A percentile compares a stretch with the other conserved stretches of the same genome.
These are phyloP conservation scores for Cephus pulcher DNA, from an alignment of 2,888 invertebrate genomes.

Conservation along the genomic window DNA sequence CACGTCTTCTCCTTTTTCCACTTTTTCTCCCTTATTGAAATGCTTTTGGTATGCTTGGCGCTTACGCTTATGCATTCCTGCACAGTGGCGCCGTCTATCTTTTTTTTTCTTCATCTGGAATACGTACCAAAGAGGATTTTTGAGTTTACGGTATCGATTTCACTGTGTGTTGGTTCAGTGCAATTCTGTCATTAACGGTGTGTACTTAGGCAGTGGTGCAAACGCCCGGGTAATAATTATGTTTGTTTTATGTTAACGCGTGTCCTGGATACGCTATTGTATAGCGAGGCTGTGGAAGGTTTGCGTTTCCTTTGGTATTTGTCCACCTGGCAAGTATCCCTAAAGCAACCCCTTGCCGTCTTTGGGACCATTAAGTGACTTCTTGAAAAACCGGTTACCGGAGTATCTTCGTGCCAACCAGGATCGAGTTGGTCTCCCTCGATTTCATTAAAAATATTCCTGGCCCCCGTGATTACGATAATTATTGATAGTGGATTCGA, in stretches of 20 bases:
- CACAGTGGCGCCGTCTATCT: neutral
- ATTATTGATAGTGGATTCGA: neutral
- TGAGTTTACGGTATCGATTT: neutral
- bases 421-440: neutral
- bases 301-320: conserved; percentile 7
- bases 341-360: conserved; percentile 2
- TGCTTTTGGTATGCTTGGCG: neutral
- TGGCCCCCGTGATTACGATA: neutral
- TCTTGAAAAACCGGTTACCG: neutral
- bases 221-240: neutral
- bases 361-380: neutral
- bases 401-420: neutral
- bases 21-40: neutral
- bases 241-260: neutral
- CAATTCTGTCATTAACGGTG: neutral
- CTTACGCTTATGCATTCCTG: neutral
- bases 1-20: no score
- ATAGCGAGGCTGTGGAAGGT: neutral
- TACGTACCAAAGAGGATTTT: neutral
- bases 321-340: conserved; percentile 6
- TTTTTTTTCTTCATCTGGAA: neutral
- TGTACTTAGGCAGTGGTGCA: neutral
- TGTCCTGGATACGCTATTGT: neutral
- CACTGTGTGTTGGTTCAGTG: neutral
- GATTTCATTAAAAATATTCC: neutral